These are phyloP conservation scores for Crocodylus rhombifer DNA, from an alignment of 2,797 vertebrate genomes.

Conservation along the genomic window DNA sequence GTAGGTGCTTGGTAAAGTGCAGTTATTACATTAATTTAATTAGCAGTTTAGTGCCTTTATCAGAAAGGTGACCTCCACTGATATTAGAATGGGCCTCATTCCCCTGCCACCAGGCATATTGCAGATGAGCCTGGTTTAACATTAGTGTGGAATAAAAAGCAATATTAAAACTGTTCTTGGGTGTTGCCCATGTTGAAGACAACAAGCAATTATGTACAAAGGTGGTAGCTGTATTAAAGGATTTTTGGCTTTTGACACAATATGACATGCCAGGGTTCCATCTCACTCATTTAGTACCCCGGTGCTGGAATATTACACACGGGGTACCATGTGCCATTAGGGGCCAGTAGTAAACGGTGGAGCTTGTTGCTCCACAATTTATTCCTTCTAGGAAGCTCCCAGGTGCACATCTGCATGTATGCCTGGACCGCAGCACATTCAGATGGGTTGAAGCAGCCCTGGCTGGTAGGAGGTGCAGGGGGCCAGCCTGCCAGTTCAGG, in stretches of 20 bases:
- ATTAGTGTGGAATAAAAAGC: background rate
- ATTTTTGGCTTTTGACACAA: background rate
- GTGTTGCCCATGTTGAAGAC: background rate
- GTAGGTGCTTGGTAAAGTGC: conserved; percentile 51
- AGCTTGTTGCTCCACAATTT: too few relatives aligned
- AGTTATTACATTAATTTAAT: conserved; percentile 76
- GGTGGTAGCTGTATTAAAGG: accelerated
- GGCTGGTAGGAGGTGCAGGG: too few relatives aligned
- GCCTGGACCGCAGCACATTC: too few relatives aligned
- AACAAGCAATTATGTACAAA: conserved; percentile 5
- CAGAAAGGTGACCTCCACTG: conserved; percentile 73
- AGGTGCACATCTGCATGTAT: too few relatives aligned
- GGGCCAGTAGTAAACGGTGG: too few relatives aligned
- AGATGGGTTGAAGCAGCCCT: too few relatives aligned
- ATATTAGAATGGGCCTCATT: conserved; percentile 27
- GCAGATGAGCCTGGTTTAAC: background rate
- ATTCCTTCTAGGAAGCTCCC: too few relatives aligned
- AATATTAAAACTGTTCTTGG: background rate
- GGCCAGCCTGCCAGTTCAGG: too few relatives aligned
- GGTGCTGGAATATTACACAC: background rate
- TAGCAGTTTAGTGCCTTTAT: conserved; percentile 63
- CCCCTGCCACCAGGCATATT: background rate
- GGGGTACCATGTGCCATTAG: too few relatives aligned
- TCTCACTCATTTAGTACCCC: background rate
- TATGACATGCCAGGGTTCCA: background rate